Base-by-base conservation (phyloP, 2,113 vertebrate species). In the Chionomys nivalis region DNA sequence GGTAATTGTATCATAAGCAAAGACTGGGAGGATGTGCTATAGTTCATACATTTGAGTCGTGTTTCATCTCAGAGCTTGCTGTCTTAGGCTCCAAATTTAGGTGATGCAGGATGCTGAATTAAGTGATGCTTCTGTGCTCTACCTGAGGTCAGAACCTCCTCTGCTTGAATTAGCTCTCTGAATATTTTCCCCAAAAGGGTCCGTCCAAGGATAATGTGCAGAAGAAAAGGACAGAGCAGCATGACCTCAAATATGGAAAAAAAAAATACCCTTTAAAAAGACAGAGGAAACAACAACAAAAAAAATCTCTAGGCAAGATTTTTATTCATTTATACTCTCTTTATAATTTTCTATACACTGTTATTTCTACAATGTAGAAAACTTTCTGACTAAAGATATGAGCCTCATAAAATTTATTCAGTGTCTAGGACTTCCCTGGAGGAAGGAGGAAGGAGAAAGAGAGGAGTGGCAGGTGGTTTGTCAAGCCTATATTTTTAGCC, bases 1-100 rank as follows among this genome's bases (percentile, higher is more conserved):
- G 92, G 81, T 76, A 83, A 79, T 44, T 65, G 87, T 47, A 91
- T 87, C 92, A 87, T 44, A 90, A 96, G 82, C 76, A 92, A 92
- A 85, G 86, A 66, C 31, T 55, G 75, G 63, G 89, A 75, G 47
- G 63, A 52, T 7, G 23, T 77, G 70, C 87, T 83, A 28, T 87
- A 94, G 85, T 95, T 44, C 63, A 49, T 4, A 0, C 49, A 66
- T 44, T 47, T 63, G 8, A 16, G 68, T 83, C 72, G 39, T 26
- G 89, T 95, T 89, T 90, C 39, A 93, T n/a, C 12, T 44, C 77
- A 68, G 39, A 70, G 21, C 63, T 42, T 55, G 70, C 76, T 94
- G 49, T 70, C 82, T 95, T 75, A 14, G 65, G 28, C 85, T 87
- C 90, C 47, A 70, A 73, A n/a, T 75, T 76, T 10, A 36, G 23